Percentiles rank a stretch among this genome's conserved stretches.
Conservation (phyloP, 2,113 vertebrate species). For the Clarias magur region DNA sequence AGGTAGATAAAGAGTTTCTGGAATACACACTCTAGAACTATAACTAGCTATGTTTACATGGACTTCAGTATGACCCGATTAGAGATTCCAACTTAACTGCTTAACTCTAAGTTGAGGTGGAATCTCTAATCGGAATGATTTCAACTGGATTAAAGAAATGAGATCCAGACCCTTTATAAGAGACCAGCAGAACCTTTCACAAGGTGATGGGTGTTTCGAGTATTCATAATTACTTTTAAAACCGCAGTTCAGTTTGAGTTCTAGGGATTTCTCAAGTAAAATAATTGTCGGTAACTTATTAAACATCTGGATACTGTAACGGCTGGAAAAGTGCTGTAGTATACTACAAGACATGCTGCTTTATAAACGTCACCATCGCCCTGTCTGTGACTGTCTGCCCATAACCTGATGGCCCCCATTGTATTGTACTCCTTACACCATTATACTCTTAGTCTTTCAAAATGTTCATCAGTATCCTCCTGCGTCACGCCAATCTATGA, state of each 20-base stretch:
- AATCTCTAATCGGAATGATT: too few species aligned
- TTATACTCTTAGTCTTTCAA: not conserved
- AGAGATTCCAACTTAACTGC: too few species aligned
- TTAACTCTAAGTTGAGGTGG: too few species aligned
- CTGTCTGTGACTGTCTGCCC: not conserved
- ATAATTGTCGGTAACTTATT: too few species aligned
- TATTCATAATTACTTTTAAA: not conserved
- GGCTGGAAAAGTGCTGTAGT: not conserved
- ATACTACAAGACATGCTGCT: not conserved
- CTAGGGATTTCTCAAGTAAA: not conserved
- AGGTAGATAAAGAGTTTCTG: not conserved
- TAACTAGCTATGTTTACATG: too few species aligned
- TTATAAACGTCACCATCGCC: too few species aligned
- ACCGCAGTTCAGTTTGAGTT: not conserved
- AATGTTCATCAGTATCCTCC: not conserved
- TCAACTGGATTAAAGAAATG: too few species aligned
- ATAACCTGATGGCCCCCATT: too few species aligned
- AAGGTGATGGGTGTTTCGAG: not conserved
- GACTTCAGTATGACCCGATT: too few species aligned
- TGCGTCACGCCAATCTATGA: not conserved
- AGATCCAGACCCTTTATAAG: not conserved
- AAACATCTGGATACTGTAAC: not conserved
- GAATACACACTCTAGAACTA: not conserved
- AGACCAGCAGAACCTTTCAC: not conserved
- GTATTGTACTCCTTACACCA: not conserved